Percentiles rank a stretch among this genome's conserved stretches.
Evolutionary conservation across 2,888 invertebrate genomes (phyloP).

Genomic region (Scotopteryx bipunctaria): DNA sequence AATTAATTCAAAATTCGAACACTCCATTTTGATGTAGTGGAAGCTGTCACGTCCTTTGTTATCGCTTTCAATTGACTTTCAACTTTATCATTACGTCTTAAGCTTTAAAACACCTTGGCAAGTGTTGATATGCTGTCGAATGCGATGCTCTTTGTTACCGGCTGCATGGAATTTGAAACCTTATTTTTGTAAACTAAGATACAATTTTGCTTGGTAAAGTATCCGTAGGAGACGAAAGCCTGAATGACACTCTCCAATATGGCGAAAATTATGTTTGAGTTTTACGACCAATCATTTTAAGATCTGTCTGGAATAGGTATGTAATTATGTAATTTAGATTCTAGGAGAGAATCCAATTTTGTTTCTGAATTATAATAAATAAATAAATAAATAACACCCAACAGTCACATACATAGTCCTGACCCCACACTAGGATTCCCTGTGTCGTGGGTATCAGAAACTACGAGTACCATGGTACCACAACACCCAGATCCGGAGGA

Average conservation of each 20-base stretch:
- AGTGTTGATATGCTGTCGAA: slow-evolving; percentile 30
- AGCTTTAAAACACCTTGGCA: slow-evolving; percentile 10
- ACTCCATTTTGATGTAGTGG: slow-evolving; percentile 82
- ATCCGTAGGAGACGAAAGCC: slow-evolving; percentile 47
- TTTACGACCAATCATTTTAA: slow-evolving; percentile 35
- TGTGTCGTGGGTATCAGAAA: too few relatives aligned
- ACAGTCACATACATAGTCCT: too few relatives aligned
- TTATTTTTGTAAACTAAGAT: slow-evolving; percentile 20
- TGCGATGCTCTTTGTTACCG: slow-evolving; percentile 18
- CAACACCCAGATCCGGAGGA: too few relatives aligned
- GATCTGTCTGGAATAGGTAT: slow-evolving; percentile 15
- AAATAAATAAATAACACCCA: too few relatives aligned
- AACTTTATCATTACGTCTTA: slow-evolving; percentile 16
- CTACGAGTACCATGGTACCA: too few relatives aligned
- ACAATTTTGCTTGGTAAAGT: slow-evolving; percentile 4
- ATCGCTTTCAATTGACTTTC: slow-evolving; percentile 15
- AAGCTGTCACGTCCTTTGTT: slow-evolving; percentile 61
- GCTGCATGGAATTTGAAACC: slow-evolving; percentile 33
- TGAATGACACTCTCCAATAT: slow-evolving; percentile 48
- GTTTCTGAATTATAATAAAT: too few relatives aligned
- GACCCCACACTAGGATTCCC: too few relatives aligned
- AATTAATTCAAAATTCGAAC: slow-evolving; percentile 81
- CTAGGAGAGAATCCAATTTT: not conserved
- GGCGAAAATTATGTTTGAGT: slow-evolving; percentile 42
- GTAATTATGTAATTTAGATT: not conserved